Evolutionary conservation across 2,113 vertebrate species (phyloP).

Genomic region (Columba livia): DNA sequence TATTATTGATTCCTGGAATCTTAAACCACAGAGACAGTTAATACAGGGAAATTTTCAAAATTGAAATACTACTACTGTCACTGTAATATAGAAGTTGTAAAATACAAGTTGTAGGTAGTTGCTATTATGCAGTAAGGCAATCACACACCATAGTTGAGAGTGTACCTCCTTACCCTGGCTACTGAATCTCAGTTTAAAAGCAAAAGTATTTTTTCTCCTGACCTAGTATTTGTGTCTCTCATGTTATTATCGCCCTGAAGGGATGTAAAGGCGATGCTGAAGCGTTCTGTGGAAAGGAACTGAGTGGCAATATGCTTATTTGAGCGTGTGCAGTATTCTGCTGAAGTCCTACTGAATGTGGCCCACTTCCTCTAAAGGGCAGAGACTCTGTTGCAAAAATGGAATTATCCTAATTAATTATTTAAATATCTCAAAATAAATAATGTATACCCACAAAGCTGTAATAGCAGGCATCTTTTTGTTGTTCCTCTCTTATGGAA

Average conservation of each 20-base stretch:
- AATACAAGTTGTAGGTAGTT: neutral
- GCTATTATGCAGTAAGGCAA: neutral
- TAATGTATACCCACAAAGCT: slow-evolving; percentile 56
- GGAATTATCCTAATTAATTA: slow-evolving; percentile 63
- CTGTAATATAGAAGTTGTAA: neutral
- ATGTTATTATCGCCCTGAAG: neutral
- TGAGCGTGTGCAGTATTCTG: neutral
- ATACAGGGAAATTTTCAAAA: neutral
- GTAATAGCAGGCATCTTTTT: slow-evolving; percentile 57
- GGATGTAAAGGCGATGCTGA: neutral
- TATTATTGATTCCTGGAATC: neutral
- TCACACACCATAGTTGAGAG: accelerated
- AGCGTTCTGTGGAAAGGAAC: neutral
- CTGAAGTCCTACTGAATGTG: neutral
- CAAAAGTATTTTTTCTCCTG: neutral
- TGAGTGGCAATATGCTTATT: neutral
- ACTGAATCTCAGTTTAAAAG: neutral
- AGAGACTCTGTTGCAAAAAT: slow-evolving; percentile 39
- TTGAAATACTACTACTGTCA: neutral
- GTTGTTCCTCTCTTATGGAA: slow-evolving; percentile 32
- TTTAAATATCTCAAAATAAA: slow-evolving; percentile 66
- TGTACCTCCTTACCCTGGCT: neutral
- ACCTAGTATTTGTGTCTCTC: neutral
- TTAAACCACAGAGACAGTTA: neutral
- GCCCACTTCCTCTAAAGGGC: neutral